Base-by-base conservation (phyloP, 2,113 vertebrate species). In the Lipophrys pholis region DNA sequence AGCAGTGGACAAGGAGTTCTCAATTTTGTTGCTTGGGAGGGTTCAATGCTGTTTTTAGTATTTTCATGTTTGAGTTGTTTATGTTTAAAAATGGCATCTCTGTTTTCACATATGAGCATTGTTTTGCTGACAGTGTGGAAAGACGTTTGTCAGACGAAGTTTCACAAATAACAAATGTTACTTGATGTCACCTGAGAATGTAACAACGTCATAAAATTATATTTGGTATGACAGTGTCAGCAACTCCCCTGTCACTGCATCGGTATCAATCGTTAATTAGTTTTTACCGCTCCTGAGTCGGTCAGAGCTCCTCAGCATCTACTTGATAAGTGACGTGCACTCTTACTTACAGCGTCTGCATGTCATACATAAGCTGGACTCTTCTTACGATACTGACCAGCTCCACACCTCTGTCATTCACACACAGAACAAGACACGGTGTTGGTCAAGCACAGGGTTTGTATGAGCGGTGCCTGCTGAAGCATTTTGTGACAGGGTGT, bases 401-500 rank as follows among this genome's bases (percentile, higher is more conserved):
- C 41, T 59, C 17, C 30, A n/a, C 11, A 39, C 10, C 46, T 10
- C 3, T 51, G 52, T 46, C 40, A 55, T 42, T 46, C n/a, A 15
- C 16, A 39, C 12, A 8, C 54, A 15, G 21, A 30, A 30, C 2
- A 30, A 30, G 21, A 4, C 40, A 41, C 40, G 35, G 11, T 40
- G 8, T 45, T 63, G 52, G 61, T 80, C 73, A 77, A 77, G 30
- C 62, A 72, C 51, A 52, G 67, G 0, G 43, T 65, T 52, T 66
- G 53, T 70, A 51, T 63, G 61, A 75, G 70, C 74, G 66, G 55
- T 67, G 46, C 54, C 61, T 57, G 56, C 73, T 82, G 63, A 77
- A 80, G 74, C 15, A 12, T 76, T 87, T 75, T 78, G 78, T 79
- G 80, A 81, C 76, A 76, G 70, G 69, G 52, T 73, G 71, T 66